A percentile compares a stretch with the other conserved stretches of the same genome.
Evolutionary conservation across 2,888 invertebrate species (phyloP).

Genomic region (Lasioglossum figueresi): DNA sequence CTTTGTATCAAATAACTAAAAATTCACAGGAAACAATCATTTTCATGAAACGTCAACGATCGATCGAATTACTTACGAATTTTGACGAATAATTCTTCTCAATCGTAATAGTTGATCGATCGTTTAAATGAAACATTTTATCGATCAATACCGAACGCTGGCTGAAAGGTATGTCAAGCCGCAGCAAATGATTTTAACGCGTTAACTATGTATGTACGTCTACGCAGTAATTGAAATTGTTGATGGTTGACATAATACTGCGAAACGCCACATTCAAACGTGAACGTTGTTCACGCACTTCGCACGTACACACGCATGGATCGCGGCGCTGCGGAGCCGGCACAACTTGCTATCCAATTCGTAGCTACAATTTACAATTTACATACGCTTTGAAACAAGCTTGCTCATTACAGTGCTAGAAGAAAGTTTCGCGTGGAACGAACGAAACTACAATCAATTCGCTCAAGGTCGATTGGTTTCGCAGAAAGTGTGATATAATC

Average conservation of each 20-base stretch:
- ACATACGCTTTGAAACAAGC: neutral
- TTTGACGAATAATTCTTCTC: neutral
- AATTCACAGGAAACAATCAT: neutral
- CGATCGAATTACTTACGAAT: neutral
- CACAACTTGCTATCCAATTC: neutral
- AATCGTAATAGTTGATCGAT: neutral
- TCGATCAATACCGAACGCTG: neutral
- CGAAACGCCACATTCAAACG: slow-evolving; percentile 21
- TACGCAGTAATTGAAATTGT: slow-evolving; percentile 51
- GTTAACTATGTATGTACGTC: slow-evolving; percentile 8
- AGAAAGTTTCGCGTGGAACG: neutral
- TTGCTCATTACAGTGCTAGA: neutral
- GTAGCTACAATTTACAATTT: neutral
- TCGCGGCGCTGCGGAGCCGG: neutral
- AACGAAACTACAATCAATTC: slow-evolving; percentile 40
- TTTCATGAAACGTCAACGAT: neutral
- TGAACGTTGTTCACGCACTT: slow-evolving; percentile 2
- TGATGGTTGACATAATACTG: slow-evolving; percentile 54
- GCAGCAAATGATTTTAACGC: slow-evolving; percentile 23
- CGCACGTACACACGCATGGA: neutral
- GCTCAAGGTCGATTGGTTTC: slow-evolving; percentile 48
- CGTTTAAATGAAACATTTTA: neutral
- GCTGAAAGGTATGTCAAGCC: neutral
- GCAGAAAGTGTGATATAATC: slow-evolving; percentile 37
- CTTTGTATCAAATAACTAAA: neutral